Evolutionary conservation across 1,140 invertebrate genomes (phyloP), one percentile per base, ranked within the genome.

Genomic region (Cyrtorhinus lividipennis): DNA sequence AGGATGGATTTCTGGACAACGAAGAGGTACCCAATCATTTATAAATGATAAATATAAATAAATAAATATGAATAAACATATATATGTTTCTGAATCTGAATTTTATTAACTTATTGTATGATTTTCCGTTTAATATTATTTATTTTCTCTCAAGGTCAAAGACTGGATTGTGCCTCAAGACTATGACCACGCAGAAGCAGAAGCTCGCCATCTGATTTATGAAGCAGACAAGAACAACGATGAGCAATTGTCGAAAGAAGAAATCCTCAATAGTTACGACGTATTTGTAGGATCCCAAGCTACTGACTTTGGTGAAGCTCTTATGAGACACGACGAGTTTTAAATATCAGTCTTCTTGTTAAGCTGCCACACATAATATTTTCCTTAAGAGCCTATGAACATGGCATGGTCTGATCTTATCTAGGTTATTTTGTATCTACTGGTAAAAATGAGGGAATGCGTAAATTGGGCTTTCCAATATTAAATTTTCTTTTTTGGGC

Each of bases 241-340:
- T 76, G 85, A 90, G 65, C 84, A 88, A 71, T 77, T 99, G 3
- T 90, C 86, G 2, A 93, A 92, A 73, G 82, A 86, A 3, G 96
- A 99, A 78, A 88, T 99, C 59, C 73, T 99, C 0, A 84, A 87
- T 38, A 97, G 98, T 72, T 98, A 98, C 73, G 95, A 99, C 74
- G 76, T 97, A 1, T 99, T 99, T 75, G 95, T 98, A 0, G 95
- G 95, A 26, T 98, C 94, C 15, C 95, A 99, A 73, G 96, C 94
- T 0, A 98, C 95, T 0, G 95, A 98, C 76, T 99, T 98, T 75
- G 96, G 96, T 0, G 93, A 98, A 74, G 94, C 94, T 5, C 76
- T 99, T 2, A 82, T 84, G 0, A 81, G 91, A 68, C 95, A 99
- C 72, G 96, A 99, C 69, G 92, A 95, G 76, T 93, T 95, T 75